Percentiles rank a stretch among this genome's conserved stretches.
Conservation (phyloP, 2,113 vertebrate species). For the Notarius lentiginosus region DNA sequence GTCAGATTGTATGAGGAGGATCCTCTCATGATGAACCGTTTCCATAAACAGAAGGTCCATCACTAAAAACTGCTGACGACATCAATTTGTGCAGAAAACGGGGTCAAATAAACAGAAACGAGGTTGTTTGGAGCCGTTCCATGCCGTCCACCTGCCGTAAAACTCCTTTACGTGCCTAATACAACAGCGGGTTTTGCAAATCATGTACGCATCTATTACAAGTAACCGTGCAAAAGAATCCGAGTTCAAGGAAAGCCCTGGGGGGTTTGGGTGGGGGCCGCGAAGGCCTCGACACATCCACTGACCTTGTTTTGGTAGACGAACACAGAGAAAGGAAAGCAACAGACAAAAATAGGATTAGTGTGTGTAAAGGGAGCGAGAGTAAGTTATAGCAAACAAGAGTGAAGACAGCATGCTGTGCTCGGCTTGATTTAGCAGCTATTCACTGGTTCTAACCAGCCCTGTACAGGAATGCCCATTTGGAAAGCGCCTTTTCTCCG, state of each 20-base stretch:
- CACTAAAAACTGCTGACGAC: background rate
- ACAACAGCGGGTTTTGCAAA: background rate
- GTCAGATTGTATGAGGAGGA: background rate
- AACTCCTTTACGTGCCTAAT: background rate
- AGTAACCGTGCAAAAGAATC: conserved; percentile 17
- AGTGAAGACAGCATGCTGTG: conserved; percentile 57
- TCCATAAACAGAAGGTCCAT: background rate
- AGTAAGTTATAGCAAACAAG: conserved; percentile 33
- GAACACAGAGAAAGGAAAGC: conserved; percentile 5
- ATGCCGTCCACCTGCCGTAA: background rate
- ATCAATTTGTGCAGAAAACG: background rate
- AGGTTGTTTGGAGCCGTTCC: background rate
- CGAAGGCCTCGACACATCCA: conserved; percentile 16
- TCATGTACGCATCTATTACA: background rate
- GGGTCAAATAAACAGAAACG: background rate
- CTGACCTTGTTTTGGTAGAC: conserved; percentile 30
- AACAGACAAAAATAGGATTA: conserved; percentile 16
- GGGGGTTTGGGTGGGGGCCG: conserved; percentile 19
- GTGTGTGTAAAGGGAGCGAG: conserved; percentile 34
- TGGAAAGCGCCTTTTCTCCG: conserved; percentile 53
- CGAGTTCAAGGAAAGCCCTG: conserved; percentile 23
- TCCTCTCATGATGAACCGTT: background rate
- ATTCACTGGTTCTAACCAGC: conserved; percentile 65
- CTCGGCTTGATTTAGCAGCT: conserved; percentile 60
- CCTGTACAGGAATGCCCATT: conserved; percentile 72